phyloP scores from a whole-genome alignment of 2,113 vertebrate genomes.

The Mobula hypostoma region DNA sequence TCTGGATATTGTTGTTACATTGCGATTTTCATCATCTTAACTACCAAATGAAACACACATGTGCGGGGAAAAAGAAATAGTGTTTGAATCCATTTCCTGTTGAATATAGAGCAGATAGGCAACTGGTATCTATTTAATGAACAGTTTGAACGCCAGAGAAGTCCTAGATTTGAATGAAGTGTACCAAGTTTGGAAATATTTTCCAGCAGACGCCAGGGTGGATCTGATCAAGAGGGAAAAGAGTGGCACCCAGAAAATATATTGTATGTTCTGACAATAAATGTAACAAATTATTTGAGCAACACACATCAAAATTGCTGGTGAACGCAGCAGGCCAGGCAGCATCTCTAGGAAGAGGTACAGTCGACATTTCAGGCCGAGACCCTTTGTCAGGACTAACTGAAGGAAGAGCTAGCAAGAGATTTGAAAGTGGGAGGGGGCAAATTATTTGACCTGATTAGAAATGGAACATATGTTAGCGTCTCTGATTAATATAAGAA shows the following conservation, averaged over 20 bases:
- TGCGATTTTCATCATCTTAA: slow-evolving; percentile 17
- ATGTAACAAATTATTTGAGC: background rate
- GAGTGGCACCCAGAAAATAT: background rate
- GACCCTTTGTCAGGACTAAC: too few species aligned
- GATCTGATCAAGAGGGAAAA: background rate
- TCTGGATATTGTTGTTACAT: background rate
- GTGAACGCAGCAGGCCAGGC: too few species aligned
- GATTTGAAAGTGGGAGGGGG: too few species aligned
- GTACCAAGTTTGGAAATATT: background rate
- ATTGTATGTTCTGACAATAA: background rate
- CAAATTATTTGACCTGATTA: too few species aligned
- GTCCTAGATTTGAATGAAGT: background rate
- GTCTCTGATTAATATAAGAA: background rate
- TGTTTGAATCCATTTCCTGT: slow-evolving; percentile 20
- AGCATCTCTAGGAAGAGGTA: too few species aligned
- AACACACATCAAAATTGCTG: too few species aligned
- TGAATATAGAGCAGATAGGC: background rate
- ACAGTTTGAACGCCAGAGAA: background rate
- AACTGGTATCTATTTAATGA: background rate
- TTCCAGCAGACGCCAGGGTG: background rate
- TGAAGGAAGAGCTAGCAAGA: too few species aligned
- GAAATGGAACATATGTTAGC: background rate
- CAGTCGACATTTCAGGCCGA: too few species aligned
- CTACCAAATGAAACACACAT: background rate
- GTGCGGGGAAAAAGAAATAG: too few species aligned